Base-by-base conservation (phyloP, 2,888 invertebrate genomes). In the Apomyelois bistriatella region DNA sequence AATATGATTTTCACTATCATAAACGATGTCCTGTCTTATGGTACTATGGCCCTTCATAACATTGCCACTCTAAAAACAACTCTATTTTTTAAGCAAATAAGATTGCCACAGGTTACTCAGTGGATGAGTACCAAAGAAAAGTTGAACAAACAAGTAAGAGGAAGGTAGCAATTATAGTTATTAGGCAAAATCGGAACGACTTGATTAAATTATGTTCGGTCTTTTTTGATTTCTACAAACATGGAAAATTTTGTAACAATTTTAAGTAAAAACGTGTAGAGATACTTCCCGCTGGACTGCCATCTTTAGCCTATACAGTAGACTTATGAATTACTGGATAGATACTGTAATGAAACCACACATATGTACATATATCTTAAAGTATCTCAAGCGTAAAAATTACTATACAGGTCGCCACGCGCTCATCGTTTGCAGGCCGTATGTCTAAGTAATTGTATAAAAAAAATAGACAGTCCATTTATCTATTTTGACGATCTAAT, bases 91-190 rank as follows among this genome's bases (percentile, higher is more conserved):
- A 32, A 9, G 3, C 9, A 32, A 32, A 9, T 32, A 7, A 32
- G 10, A 8, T 32, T 9, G 32, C 10, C 1, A 32, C 28, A 7
- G 28, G 28, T 32, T 32, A 1, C 41, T n/a, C 2, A 22, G 5
- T 22, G 22, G 5, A 5, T 5, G 22, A 22, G 30, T 49, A 37
- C 38, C 5, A 49, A 32, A 50, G 50, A 50, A 40, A 50, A 41
- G 41, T 50, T 50, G 12, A 35, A n/a, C 32, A 50, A 50, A 40
- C 30, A 50, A 28, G 41, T 8, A 13, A 10, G 12, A 32, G 50
- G 41, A 50, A 50, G 50, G 30, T 28, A 40, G 28, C 41, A 50
- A 50, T 50, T 50, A 50, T 17, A 41, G 30, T 41, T 41, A 41
- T 50, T 50, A 50, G 32, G 16, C 15, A 7, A 30, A 50, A 50